A percentile compares a stretch with the other conserved stretches of the same genome.
Conservation (phyloP, 2,113 vertebrate species). For the Mesitornis unicolor region DNA sequence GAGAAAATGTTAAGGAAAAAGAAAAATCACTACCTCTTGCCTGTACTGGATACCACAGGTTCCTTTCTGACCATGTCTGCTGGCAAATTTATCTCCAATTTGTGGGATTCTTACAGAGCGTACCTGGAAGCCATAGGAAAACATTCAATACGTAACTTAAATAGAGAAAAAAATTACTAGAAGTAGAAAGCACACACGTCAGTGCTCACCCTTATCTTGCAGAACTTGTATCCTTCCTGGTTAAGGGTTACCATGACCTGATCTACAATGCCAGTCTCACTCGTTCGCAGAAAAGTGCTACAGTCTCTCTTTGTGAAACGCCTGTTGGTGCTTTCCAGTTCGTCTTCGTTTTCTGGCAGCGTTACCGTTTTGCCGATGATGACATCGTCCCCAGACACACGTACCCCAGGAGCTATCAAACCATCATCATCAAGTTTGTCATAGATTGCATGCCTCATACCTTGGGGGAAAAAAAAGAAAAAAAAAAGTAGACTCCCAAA, state of each 20-base stretch:
- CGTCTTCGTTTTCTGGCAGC: constrained; percentile 93
- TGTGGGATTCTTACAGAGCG: constrained; percentile 97
- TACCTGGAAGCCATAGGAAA: constrained; percentile 76
- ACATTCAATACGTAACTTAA: not conserved
- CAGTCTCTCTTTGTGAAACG: constrained; percentile 97
- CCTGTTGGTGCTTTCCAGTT: constrained; percentile 90
- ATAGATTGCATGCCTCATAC: constrained; percentile 98
- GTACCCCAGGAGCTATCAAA: constrained; percentile 93
- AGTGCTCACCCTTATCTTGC: constrained; percentile 94
- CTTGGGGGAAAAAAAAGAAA: constrained; percentile 40
- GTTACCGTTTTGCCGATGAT: constrained; percentile 98
- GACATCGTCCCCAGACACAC: constrained; percentile 98
- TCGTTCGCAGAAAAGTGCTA: constrained; percentile 95
- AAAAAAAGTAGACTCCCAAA: not conserved
- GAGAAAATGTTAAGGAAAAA: not conserved
- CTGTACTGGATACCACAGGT: constrained; percentile 98
- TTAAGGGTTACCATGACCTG: constrained; percentile 99
- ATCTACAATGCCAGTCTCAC: constrained; percentile 97
- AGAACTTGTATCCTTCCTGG: constrained; percentile 99
- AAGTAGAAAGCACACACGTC: fast-evolving
- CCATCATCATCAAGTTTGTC: constrained; percentile 98
- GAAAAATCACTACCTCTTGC: constrained; percentile 84
- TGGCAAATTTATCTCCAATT: constrained; percentile 98
- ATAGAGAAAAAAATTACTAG: not conserved
- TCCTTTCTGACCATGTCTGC: constrained; percentile 97